Evolutionary conservation across 2,888 invertebrate genomes (phyloP), one percentile per base, ranked within the genome.

Genomic region (Argynnis bischoffii): DNA sequence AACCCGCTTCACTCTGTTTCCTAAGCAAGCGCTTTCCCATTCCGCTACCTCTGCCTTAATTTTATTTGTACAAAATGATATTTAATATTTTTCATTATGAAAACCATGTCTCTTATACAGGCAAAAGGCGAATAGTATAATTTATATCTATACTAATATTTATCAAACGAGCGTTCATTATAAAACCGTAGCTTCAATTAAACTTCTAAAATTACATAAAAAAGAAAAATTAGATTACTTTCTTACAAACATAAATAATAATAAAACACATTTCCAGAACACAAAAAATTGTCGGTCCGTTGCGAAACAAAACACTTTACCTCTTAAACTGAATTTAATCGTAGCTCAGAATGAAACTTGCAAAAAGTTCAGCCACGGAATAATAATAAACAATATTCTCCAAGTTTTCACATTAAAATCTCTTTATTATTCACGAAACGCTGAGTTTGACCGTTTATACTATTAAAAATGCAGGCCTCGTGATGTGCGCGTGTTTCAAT

Each of bases 401-500:
- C 76, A 84, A 84, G 75, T 84, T 84, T 85, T 78, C 74, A 74
- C 81, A 82, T 82, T 78, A 82, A 79, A 81, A 82, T 72, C 72
- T 74, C 77, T 82, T 82, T 79, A 79, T 81, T 81, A 80, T 81
- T 80, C 79, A 76, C 72, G 71, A 74, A 79, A 79, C 76, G 77
- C 72, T 55, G 75, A 75, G 76, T 79, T 80, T 77, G 79, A 78
- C 79, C 81, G 76, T 81, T 82, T 79, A 78, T 75, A 75, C 74
- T 71, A 81, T 86, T 84, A 82, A 78, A 77, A 77, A 86, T 87
- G 80, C 86, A 79, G 74, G 74, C 74, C 69, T 75, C 78, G 84
- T 78, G 66, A 69, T 59, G 69, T 74, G 81, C 78, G 80, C 85
- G 84, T 82, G 84, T 84, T 86, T 83, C 85, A 85, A 86, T 86